Evolutionary conservation across 2,888 invertebrate genomes (phyloP), one percentile per base, ranked within the genome.

Genomic region (Phyllotreta striolata): DNA sequence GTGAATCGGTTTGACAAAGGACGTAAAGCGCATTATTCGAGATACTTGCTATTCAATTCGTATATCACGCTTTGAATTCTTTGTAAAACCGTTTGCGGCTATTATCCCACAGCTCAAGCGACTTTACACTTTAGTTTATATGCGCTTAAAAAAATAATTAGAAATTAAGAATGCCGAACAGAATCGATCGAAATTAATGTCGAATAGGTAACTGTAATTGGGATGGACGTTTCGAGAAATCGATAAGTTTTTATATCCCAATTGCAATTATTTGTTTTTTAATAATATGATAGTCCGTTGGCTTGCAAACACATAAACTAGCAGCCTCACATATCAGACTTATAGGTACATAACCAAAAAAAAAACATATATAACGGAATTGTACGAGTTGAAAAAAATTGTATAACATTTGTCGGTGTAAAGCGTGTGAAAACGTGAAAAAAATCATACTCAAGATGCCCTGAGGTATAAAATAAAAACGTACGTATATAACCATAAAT

Each of bases 271-370:
- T 39, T 61, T 55, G 37, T 24, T 40, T 38, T 44, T 63, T 43
- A 63, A 63, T 54, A 58, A 58, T 58, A 58, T 46, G 62, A 61
- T 62, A 72, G 75, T 77, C 76, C 72, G 76, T 75, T 72, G 77
- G 77, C 78, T 76, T 62, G 77, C 76, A 74, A 72, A 76, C 76
- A 76, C 74, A 77, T 74, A 74, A 76, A 73, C 75, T 74, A 77
- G 79, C 78, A 78, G 79, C 79, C 78, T 78, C 78, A 74, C 77
- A 66, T 70, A 74, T 78, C 79, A 79, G 79, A 78, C 78, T 78
- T 78, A 74, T 75, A 70, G 75, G 73, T 75, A 72, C 69, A 69
- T 61, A 73, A 68, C 63, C 57, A 60, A 63, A 55, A 63, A 73
- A 69, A 66, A 55, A 61, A 63, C 54, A 64, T 56, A 68, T 64